Percentiles rank a stretch among this genome's conserved stretches.
phyloP scores from a whole-genome alignment of 2,888 invertebrate genomes.

The Ischnus inquisitorius region DNA sequence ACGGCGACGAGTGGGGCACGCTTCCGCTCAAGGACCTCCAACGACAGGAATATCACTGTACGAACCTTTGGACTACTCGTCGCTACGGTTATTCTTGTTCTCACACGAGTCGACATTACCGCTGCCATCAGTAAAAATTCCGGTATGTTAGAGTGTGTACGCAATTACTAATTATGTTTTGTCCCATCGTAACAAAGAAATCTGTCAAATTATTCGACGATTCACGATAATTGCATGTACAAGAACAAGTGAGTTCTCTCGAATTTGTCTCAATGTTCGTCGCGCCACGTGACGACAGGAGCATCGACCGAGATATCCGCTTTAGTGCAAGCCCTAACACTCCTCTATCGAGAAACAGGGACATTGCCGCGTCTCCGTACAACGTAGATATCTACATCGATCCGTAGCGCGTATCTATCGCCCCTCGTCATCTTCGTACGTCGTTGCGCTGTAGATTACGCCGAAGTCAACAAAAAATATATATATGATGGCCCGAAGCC shows the following conservation, averaged over 20 bases:
- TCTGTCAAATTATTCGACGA: neutral
- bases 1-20: conserved; percentile 15
- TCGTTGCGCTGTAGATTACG: neutral
- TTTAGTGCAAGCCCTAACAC: conserved; percentile 7
- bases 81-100: conserved; percentile 57
- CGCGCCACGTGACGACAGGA: conserved; percentile 37
- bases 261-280: conserved; percentile 13
- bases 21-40: conserved; percentile 55
- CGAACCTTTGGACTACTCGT: conserved; percentile 57
- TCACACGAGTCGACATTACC: conserved; percentile 60
- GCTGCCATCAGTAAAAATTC: conserved; percentile 60
- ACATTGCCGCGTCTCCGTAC: conserved; percentile 3
- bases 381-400: neutral
- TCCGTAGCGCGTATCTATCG: neutral
- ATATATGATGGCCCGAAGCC: neutral
- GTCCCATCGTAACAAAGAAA: conserved; percentile 6
- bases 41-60: conserved; percentile 41
- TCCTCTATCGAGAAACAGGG: conserved; percentile 15
- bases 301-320: conserved; percentile 47
- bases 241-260: neutral
- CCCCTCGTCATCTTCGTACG: neutral
- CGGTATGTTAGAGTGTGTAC: neutral
- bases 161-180: conserved; percentile 17
- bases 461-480: neutral
- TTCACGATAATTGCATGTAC: neutral